These are phyloP conservation scores for Dicrostonyx torquatus DNA, from an alignment of 2,797 vertebrate genomes.

Conservation along the genomic window DNA sequence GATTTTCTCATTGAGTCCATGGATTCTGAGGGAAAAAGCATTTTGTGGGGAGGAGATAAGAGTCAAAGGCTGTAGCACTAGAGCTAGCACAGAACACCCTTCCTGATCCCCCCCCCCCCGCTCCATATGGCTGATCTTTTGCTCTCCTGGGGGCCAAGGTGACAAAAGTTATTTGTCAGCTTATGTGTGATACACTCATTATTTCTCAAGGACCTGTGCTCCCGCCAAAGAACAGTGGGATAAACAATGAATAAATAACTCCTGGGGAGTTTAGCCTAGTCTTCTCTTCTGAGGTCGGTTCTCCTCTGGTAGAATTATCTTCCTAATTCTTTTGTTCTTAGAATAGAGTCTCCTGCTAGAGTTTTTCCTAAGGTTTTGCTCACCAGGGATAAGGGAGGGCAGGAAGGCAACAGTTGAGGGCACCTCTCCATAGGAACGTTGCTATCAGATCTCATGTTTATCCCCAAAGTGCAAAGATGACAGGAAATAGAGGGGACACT, in stretches of 20 bases:
- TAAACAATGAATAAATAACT: not conserved
- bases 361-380: not conserved
- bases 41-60: not conserved
- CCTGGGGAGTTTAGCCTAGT: not conserved
- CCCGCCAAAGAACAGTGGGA: not conserved
- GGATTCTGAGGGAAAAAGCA: conserved; percentile 88
- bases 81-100: not conserved
- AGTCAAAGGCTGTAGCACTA: not conserved
- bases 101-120: rapidly evolving
- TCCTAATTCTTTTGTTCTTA: conserved; percentile 29
- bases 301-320: not conserved
- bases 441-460: not conserved
- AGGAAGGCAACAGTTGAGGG: not conserved
- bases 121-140: not conserved
- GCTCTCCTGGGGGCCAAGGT: not conserved
- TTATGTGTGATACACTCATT: not conserved
- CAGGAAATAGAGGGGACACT: not conserved
- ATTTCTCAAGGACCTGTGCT: not conserved
- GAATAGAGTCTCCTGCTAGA: not conserved
- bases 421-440: not conserved
- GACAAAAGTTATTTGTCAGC: not conserved
- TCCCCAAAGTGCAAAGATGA: not conserved
- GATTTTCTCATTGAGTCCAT: conserved; percentile 96
- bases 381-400: not conserved
- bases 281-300: not conserved